Conservation (phyloP, 2,113 vertebrate species). For the Corythornis vintsioides region DNA sequence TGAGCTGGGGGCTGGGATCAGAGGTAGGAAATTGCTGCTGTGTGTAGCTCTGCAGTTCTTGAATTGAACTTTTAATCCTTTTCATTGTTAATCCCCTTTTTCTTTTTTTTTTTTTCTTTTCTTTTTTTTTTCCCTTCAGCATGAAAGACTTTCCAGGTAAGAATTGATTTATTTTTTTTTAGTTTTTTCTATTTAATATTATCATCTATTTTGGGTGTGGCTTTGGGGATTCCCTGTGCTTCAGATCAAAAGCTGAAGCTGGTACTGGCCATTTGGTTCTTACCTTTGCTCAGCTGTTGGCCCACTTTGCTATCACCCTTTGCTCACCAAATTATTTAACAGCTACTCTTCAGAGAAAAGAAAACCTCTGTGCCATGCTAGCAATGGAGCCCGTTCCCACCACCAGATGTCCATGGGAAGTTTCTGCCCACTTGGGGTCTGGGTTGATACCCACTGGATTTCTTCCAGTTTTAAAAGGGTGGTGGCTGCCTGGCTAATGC, state of each 20-base stretch:
- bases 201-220: neutral
- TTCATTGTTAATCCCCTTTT: conserved; percentile 36
- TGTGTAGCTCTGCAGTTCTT: neutral
- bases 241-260: neutral
- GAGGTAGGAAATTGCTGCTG: neutral
- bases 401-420: rapidly evolving
- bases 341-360: neutral
- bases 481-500: neutral
- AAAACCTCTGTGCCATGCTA: neutral
- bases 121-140: conserved; percentile 71
- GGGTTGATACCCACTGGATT: neutral
- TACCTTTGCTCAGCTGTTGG: neutral
- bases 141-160: conserved; percentile 90
- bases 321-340: neutral
- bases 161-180: neutral
- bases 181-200: neutral
- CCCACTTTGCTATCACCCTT: neutral
- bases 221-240: neutral
- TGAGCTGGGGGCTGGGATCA: neutral
- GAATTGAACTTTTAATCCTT: neutral
- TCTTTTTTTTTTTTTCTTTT: conserved; percentile 36
- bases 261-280: neutral
- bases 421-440: neutral
- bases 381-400: neutral
- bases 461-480: rapidly evolving